These are phyloP conservation scores for Forbesichthys papilliferus DNA, from an alignment of 2,113 vertebrate genomes.

Conservation along the genomic window DNA sequence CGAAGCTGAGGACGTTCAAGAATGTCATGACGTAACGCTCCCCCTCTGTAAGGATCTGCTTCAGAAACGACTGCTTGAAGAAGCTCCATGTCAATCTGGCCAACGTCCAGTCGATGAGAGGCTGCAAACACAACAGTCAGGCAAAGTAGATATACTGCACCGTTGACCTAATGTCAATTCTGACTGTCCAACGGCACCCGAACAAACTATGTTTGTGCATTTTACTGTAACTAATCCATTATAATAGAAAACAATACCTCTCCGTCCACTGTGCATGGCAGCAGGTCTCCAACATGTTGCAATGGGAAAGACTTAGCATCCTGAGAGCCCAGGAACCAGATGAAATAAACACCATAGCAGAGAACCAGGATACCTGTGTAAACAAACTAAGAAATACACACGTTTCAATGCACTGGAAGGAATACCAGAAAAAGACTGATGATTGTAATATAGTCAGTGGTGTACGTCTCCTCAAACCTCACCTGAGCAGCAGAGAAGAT, in stretches of 20 bases:
- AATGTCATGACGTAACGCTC: constrained; percentile 98
- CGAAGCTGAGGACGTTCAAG: constrained; percentile 94
- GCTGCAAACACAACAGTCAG: constrained; percentile 68
- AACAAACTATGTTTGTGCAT: neutral
- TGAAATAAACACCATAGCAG: constrained; percentile 86
- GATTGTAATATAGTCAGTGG: too few relatives aligned
- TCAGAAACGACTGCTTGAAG: constrained; percentile 97
- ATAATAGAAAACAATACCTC: constrained; percentile 68
- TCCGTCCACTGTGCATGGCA: constrained; percentile 75
- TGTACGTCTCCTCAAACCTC: constrained; percentile 15
- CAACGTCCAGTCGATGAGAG: constrained; percentile 85
- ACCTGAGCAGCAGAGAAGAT: constrained; percentile 88
- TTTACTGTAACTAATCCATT: too few relatives aligned
- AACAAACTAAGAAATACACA: constrained; percentile 74
- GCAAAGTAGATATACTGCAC: neutral
- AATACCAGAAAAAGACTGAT: too few relatives aligned
- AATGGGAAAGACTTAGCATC: constrained; percentile 85
- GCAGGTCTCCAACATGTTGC: constrained; percentile 74
- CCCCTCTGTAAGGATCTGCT: constrained; percentile 96
- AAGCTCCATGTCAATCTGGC: constrained; percentile 93
- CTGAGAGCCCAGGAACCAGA: constrained; percentile 82
- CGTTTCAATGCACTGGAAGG: neutral
- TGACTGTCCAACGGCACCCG: neutral
- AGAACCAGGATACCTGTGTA: constrained; percentile 83
- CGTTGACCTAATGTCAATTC: neutral